These are phyloP conservation scores for Aethes cnicana DNA, from an alignment of 2,888 invertebrate genomes.

Conservation along the genomic window DNA sequence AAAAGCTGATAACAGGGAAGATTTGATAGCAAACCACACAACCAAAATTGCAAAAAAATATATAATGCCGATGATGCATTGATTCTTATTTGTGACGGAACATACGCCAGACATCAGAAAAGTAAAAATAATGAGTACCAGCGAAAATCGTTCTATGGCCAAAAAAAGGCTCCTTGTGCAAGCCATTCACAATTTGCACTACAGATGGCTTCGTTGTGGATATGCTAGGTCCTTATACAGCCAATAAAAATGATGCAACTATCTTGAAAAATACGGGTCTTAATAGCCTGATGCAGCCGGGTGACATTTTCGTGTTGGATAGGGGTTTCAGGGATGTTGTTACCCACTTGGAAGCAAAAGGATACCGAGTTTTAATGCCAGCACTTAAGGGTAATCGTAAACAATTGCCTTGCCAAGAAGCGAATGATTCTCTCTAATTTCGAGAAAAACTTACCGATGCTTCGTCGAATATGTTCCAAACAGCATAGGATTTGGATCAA, in stretches of 20 bases:
- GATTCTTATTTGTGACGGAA: slow-evolving; percentile 3
- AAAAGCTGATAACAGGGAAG: slow-evolving; percentile 5
- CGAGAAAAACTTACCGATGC: slow-evolving; percentile 1
- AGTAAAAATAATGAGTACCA: slow-evolving; percentile 6
- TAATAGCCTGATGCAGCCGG: neutral
- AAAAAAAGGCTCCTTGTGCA: slow-evolving; percentile 3
- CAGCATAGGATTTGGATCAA: slow-evolving; percentile 5
- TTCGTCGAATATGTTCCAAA: slow-evolving; percentile 10
- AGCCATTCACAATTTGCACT: neutral
- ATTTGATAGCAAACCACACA: slow-evolving; percentile 5
- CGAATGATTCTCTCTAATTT: neutral
- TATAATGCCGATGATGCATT: neutral
- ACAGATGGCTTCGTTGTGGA: slow-evolving; percentile 4
- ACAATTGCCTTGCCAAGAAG: too few relatives aligned
- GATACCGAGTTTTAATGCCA: too few relatives aligned
- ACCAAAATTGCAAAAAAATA: neutral
- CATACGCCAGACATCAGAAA: slow-evolving; percentile 4
- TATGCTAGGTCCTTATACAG: slow-evolving; percentile 1
- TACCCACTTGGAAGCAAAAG: slow-evolving; percentile 1
- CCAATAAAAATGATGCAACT: slow-evolving; percentile 2
- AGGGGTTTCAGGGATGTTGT: slow-evolving; percentile 5
- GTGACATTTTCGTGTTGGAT: slow-evolving; percentile 1
- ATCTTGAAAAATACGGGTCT: neutral
- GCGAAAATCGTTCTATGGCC: slow-evolving; percentile 2
- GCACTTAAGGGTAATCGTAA: too few relatives aligned